Conservation (phyloP, 2,888 invertebrate species). For the Carterocephalus palaemon region DNA sequence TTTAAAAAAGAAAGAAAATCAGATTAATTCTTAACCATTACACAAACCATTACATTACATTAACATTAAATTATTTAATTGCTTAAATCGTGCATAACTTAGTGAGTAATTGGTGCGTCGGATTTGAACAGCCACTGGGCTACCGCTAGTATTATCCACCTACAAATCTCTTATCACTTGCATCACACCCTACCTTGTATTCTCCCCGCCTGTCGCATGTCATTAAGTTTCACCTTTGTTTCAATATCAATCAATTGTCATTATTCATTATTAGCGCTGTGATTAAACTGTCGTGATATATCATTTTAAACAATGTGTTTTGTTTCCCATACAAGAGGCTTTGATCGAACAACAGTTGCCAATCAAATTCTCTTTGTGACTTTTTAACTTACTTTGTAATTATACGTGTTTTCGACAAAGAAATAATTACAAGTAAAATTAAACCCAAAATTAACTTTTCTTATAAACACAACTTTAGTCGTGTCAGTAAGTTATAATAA, state of each 20-base stretch:
- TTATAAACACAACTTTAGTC: too few relatives aligned
- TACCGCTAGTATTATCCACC: too few relatives aligned
- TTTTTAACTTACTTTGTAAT: constrained; percentile 6
- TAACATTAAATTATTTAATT: too few relatives aligned
- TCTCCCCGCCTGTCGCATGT: constrained; percentile 49
- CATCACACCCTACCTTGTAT: constrained; percentile 40
- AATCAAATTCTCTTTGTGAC: constrained; percentile 12
- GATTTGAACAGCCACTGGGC: too few relatives aligned
- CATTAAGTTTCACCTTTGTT: constrained; percentile 55
- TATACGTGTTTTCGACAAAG: not conserved
- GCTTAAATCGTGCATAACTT: too few relatives aligned
- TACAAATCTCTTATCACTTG: constrained; percentile 24
- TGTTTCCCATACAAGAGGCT: constrained; percentile 17
- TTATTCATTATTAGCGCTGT: constrained; percentile 31
- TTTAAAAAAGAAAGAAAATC: too few relatives aligned
- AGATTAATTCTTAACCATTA: too few relatives aligned
- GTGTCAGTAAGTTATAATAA: too few relatives aligned
- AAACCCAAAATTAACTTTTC: too few relatives aligned
- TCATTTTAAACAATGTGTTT: constrained; percentile 19
- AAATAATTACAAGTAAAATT: too few relatives aligned
- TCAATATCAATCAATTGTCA: constrained; percentile 41
- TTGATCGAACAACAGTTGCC: not conserved
- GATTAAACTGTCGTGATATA: constrained; percentile 28
- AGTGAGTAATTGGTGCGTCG: too few relatives aligned
- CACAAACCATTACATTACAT: too few relatives aligned